Evolutionary conservation across 2,797 vertebrate genomes (phyloP), one percentile per base, ranked within the genome.

Genomic region (Gephyroberyx darwinii): DNA sequence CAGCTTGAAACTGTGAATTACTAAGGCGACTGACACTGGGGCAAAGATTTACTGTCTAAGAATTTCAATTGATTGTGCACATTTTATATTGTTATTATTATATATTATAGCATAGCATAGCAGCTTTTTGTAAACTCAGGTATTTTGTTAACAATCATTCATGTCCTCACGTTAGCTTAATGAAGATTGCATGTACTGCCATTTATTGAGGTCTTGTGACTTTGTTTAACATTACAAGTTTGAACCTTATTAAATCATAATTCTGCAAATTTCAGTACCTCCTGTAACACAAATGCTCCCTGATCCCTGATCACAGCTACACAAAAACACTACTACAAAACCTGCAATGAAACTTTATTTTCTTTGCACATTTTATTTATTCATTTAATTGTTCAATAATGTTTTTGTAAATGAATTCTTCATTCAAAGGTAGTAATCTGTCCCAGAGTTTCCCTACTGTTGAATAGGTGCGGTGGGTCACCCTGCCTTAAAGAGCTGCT

Each of bases 51-150:
- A 75, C 65, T 61, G 63, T 75, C 37, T 14, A 47, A 72, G 55
- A 60, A 79, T 84, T 84, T 86, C 37, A 68, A 78, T 62, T 60
- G 82, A 90, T 90, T 90, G 86, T 90, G 77, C 74, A 81, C 59
- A 86, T 88, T 90, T 88, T 84, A 53, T 83, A 85, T 84, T 56
- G 59, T 59, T 74, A 60, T 67, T 57, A 61, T 76, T 58, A 75
- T 78, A 83, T 69, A 64, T 71, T 74, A 57, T 64, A 74, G 50
- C 68, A 39, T 78, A 82, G 65, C 61, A 70, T 78, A 81, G 65
- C 64, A 71, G 63, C 51, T 83, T 89, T 84, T 84, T 87, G 72
- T 89, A 83, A 88, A 81, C 91, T 93, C 91, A 91, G 90, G 91
- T 89, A 90, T 81, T 87, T 84, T 85, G 74, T 90, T 87, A 72